Evolutionary conservation across 1,140 invertebrate species (phyloP), one percentile per base, ranked within the genome.

Genomic region (Saccostrea cuccullata): DNA sequence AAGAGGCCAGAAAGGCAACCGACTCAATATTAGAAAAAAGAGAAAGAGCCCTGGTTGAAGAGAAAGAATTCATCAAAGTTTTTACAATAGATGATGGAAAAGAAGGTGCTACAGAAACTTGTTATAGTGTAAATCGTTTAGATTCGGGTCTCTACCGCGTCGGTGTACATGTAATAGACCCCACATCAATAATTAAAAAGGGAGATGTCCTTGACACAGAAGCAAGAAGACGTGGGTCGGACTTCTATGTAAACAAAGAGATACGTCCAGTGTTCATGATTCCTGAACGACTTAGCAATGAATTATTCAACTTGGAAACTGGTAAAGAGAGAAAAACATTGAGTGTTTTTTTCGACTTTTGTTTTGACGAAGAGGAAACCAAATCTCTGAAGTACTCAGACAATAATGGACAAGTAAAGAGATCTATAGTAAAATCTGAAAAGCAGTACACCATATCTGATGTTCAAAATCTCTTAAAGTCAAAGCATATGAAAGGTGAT

Each of bases 171-270:
- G 12, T 77, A 40, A 26, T 77, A 77, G 70, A 77, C 4, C 70
- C 70, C 30, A 77, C 70, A 2, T 77, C 70, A 17, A 26, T 36
- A 0, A 77, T 77, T 20, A 77, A 77, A 77, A 77, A 77, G 26
- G 70, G 23, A 5, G 70, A 36, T 77, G 30, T 26, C 13, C 9
- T 77, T 40, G 70, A 77, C 5, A 15, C 5, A 15, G 70, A 77
- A 36, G 70, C 70, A 17, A 40, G 12, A 77, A 36, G 30, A 15
- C 11, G 26, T 15, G 70, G 70, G 13, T 30, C 70, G 5, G 70
- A 77, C 13, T 77, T 77, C 30, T 77, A 77, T 40, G 70, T 77
- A 5, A 77, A 30, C 30, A 77, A 77, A 77, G 70, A 77, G 3
- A 36, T 77, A 77, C 30, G 0, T 15, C 70, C 70, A 30, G 70